Conservation (phyloP, 1,140 invertebrate genomes). For the Phymastichus coffea region DNA sequence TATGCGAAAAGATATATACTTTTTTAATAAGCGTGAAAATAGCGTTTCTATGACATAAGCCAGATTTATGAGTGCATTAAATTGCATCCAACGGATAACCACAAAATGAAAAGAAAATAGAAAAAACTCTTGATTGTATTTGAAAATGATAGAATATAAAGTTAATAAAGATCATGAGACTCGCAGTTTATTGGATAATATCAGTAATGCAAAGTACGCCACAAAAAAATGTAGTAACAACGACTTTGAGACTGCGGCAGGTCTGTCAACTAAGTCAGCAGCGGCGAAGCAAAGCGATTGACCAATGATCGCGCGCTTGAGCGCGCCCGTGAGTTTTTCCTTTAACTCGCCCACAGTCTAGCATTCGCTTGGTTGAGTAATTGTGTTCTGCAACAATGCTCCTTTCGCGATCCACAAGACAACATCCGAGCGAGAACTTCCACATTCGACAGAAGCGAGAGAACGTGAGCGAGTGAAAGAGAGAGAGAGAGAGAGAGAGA, state of each 20-base stretch:
- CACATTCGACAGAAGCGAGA: too few species aligned
- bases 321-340: not conserved
- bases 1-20: not conserved
- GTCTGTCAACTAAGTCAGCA: too few species aligned
- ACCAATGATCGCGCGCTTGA: slow-evolving; percentile 19
- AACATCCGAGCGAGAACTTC: not conserved
- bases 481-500: not conserved
- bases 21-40: not conserved
- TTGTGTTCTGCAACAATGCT: slow-evolving; percentile 13
- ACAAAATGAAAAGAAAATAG: too few species aligned
- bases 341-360: not conserved
- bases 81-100: too few species aligned
- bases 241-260: too few species aligned
- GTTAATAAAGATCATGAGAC: too few species aligned
- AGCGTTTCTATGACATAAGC: slow-evolving; percentile 10
- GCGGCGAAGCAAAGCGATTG: too few species aligned
- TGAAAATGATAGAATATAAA: too few species aligned
- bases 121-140: too few species aligned
- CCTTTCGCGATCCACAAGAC: slow-evolving; percentile 6
- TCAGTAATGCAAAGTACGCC: too few species aligned
- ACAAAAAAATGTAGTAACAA: too few species aligned
- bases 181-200: too few species aligned
- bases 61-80: not conserved
- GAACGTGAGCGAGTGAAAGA: slow-evolving; percentile 7
- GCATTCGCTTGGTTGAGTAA: slow-evolving; percentile 20